These are phyloP conservation scores for Palythoa grandiflora DNA, from an alignment of 92 coral and sea anemone genomes.

Conservation along the genomic window DNA sequence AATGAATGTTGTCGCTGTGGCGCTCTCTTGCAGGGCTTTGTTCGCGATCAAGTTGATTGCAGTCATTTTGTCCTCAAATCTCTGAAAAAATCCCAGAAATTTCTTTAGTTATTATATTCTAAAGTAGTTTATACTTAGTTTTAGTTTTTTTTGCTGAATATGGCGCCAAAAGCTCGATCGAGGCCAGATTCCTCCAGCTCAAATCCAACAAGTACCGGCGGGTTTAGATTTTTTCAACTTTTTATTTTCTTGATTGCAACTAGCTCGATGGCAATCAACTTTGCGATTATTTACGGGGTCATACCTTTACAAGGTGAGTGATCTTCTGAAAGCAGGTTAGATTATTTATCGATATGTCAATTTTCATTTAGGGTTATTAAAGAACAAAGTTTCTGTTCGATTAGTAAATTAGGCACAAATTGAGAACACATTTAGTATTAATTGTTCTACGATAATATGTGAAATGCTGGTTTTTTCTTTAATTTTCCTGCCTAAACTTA, in stretches of 20 bases:
- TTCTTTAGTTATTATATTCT: slow-evolving; percentile 5
- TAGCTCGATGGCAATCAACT: slow-evolving; percentile 83
- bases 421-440: neutral
- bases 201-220: slow-evolving; percentile 43
- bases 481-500: neutral
- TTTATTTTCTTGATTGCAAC: slow-evolving; percentile 86
- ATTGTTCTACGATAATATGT: neutral
- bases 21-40: neutral
- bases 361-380: neutral
- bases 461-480: too few relatives aligned
- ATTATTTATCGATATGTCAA: slow-evolving; percentile 14
- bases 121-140: neutral
- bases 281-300: slow-evolving; percentile 80
- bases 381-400: neutral
- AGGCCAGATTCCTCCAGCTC: slow-evolving; percentile 15
- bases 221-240: slow-evolving; percentile 79
- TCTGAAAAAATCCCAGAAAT: neutral
- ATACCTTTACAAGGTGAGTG: slow-evolving; percentile 85
- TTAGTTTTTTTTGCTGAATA: slow-evolving; percentile 14
- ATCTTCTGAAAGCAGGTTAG: neutral
- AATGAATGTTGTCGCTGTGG: neutral
- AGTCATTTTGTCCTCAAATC: neutral
- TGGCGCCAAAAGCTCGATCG: slow-evolving; percentile 57
- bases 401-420: neutral
- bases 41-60: neutral